A percentile compares a stretch with the other conserved stretches of the same genome.
phyloP scores from a whole-genome alignment of 2,113 vertebrate genomes.

The Gracilinanus agilis region DNA sequence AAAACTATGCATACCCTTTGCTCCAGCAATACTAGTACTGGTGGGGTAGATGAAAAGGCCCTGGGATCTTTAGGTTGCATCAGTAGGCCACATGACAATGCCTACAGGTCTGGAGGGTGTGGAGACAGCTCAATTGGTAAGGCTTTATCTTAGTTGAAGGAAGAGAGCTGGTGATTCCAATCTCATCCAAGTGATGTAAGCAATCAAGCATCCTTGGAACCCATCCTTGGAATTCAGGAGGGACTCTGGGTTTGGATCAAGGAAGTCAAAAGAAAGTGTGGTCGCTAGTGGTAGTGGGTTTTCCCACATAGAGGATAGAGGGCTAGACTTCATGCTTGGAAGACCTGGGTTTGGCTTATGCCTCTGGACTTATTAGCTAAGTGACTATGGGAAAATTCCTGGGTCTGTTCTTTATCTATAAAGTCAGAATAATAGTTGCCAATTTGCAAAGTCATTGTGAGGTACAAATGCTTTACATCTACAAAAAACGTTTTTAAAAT shows the following conservation, averaged over 20 bases:
- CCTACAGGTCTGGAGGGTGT: neutral
- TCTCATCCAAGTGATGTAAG: neutral
- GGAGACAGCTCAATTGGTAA: neutral
- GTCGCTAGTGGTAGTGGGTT: neutral
- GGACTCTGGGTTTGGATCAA: neutral
- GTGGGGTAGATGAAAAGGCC: too few species aligned
- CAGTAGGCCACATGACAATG: neutral
- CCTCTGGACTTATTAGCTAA: neutral
- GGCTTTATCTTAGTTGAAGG: neutral
- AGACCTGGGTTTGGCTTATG: neutral
- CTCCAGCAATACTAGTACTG: too few species aligned
- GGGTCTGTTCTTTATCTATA: neutral
- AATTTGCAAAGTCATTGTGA: too few species aligned
- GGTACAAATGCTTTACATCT: too few species aligned
- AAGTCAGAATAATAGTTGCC: too few species aligned
- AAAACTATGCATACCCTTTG: too few species aligned
- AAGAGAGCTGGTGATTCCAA: neutral
- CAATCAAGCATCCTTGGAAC: neutral
- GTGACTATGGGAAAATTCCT: neutral
- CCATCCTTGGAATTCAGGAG: neutral
- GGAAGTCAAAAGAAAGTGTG: neutral
- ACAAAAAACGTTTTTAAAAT: too few species aligned
- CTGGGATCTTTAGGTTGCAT: too few species aligned
- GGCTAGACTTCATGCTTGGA: neutral
- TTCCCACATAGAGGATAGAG: neutral